Evolutionary conservation across 2,888 invertebrate genomes (phyloP).

Genomic region (Eilema depressum): DNA sequence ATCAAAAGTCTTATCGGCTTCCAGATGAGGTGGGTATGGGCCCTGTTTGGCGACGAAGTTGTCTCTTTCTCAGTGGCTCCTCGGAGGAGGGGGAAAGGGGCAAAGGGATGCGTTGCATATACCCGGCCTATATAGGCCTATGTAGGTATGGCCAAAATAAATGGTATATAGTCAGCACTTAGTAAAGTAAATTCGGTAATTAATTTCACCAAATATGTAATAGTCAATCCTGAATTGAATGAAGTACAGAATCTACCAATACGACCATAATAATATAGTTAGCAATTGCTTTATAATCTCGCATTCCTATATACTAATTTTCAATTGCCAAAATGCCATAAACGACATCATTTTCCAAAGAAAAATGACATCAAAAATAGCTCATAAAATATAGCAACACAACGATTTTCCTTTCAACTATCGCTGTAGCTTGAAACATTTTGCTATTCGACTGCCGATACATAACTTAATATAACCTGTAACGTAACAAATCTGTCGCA

Average conservation of each 20-base stretch:
- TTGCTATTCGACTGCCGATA: background rate
- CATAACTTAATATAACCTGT: constrained; percentile 5
- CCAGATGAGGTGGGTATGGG: no score
- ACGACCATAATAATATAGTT: background rate
- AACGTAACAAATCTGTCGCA: background rate
- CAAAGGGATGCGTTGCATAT: no score
- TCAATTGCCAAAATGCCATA: background rate
- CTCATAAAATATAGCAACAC: background rate
- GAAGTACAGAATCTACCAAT: background rate
- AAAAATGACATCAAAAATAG: background rate
- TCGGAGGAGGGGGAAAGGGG: no score
- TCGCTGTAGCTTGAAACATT: background rate
- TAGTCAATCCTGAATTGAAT: background rate
- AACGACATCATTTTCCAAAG: background rate
- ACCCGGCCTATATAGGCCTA: no score
- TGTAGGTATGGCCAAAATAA: no score
- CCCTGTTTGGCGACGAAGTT: no score
- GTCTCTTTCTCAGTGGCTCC: no score
- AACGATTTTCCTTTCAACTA: background rate
- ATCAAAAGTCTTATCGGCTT: no score
- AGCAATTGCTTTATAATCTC: background rate
- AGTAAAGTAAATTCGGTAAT: no score
- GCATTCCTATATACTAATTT: background rate
- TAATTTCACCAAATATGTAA: no score
- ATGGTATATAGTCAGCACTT: no score